Conservation (phyloP, 2,113 vertebrate species). For the Leptosomus discolor region DNA sequence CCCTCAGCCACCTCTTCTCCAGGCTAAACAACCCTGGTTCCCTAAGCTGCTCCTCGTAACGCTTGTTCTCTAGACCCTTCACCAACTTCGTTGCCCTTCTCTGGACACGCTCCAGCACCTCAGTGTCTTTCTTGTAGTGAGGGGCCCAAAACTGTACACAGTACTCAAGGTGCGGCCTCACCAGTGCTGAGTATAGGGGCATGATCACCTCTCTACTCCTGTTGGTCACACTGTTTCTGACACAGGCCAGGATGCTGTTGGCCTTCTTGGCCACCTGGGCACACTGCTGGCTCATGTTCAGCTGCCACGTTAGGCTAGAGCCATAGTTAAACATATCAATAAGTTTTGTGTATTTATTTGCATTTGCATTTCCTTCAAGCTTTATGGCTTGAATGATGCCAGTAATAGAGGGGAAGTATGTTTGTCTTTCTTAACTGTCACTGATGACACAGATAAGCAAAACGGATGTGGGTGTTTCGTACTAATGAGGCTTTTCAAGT, state of each 20-base stretch:
- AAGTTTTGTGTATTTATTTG: slow-evolving; percentile 32
- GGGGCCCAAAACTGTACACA: neutral
- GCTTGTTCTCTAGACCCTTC: neutral
- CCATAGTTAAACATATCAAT: neutral
- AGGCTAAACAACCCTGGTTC: neutral
- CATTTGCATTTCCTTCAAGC: slow-evolving; percentile 44
- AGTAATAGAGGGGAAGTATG: slow-evolving; percentile 53
- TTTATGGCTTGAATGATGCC: slow-evolving; percentile 48
- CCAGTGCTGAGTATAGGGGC: neutral
- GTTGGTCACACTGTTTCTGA: neutral
- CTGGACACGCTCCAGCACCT: neutral
- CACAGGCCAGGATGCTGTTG: neutral
- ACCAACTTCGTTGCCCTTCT: neutral
- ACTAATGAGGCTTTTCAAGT: slow-evolving; percentile 66
- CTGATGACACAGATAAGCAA: slow-evolving; percentile 56
- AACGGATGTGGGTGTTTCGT: slow-evolving; percentile 59
- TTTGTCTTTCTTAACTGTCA: slow-evolving; percentile 64
- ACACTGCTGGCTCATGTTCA: neutral
- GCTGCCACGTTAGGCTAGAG: neutral
- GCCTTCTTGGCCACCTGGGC: neutral
- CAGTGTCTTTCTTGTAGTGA: neutral
- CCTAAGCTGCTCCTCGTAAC: too few species aligned
- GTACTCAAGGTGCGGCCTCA: neutral
- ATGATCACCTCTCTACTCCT: neutral
- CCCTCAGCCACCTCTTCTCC: neutral